These are phyloP conservation scores for Verasper variegatus DNA, from an alignment of 2,113 vertebrate species.

Conservation along the genomic window DNA sequence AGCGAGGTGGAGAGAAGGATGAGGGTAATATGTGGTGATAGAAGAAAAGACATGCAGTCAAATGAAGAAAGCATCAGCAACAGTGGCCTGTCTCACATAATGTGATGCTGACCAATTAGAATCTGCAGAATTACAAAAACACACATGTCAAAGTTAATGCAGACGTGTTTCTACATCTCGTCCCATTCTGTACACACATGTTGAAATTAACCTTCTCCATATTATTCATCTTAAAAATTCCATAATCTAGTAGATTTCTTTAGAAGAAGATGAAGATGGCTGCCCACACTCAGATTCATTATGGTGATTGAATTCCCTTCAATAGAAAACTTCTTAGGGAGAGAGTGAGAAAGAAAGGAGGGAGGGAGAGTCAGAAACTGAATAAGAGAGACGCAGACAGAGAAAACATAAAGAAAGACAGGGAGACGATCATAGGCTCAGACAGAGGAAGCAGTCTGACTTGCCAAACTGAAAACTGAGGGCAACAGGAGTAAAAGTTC, in stretches of 20 bases:
- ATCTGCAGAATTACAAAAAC: neutral
- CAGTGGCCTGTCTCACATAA: neutral
- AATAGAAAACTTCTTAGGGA: neutral
- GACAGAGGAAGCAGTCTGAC: constrained; percentile 38
- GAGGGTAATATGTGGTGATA: too few relatives aligned
- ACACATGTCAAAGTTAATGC: neutral
- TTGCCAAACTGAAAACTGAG: constrained; percentile 79
- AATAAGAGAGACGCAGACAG: neutral
- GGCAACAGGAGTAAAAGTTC: neutral
- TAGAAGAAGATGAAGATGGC: constrained; percentile 84
- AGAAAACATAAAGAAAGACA: neutral
- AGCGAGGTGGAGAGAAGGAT: too few relatives aligned
- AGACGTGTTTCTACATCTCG: constrained; percentile 59
- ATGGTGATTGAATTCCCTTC: neutral
- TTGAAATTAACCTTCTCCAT: constrained; percentile 90
- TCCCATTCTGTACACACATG: constrained; percentile 64
- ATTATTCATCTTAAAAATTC: constrained; percentile 92
- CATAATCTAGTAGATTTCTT: constrained; percentile 90
- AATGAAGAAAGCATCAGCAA: too few relatives aligned
- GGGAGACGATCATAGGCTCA: neutral
- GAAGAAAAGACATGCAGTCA: too few relatives aligned
- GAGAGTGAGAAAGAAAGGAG: neutral
- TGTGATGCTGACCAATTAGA: neutral
- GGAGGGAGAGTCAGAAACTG: neutral
- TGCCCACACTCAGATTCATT: neutral